Conservation (phyloP, 53 echinoderm and acorn worm species). For the Pentamera pediparva region DNA sequence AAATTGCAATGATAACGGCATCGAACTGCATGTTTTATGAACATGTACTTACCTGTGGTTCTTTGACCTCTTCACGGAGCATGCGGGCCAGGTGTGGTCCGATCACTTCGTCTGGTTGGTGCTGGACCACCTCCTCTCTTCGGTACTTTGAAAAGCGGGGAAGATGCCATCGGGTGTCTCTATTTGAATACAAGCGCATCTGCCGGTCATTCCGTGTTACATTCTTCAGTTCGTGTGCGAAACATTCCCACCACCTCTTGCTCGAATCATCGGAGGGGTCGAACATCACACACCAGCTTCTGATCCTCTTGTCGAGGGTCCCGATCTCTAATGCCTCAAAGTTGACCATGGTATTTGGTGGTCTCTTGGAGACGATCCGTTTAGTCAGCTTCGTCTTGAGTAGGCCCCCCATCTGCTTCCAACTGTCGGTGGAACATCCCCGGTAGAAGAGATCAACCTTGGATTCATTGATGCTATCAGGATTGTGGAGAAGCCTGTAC, state of each 20-base stretch:
- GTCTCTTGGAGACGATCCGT: background rate
- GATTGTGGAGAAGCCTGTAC: background rate
- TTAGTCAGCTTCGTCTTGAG: background rate
- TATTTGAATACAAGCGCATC: background rate
- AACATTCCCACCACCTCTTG: background rate
- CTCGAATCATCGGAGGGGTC: background rate
- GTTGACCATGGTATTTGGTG: background rate
- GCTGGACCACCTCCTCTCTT: background rate
- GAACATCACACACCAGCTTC: background rate
- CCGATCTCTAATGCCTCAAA: background rate
- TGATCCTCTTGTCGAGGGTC: background rate
- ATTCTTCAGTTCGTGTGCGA: background rate
- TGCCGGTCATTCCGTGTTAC: background rate
- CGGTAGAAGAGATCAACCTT: background rate
- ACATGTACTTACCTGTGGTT: background rate
- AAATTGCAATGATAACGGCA: too few relatives aligned
- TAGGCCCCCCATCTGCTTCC: background rate
- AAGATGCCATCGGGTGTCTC: background rate
- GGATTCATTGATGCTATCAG: background rate
- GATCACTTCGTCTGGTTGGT: background rate
- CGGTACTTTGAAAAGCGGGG: background rate
- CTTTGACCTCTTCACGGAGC: background rate
- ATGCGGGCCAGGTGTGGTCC: background rate
- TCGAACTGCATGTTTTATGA: too few relatives aligned
- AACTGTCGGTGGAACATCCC: background rate